Evolutionary conservation across 1,140 invertebrate genomes (phyloP).

Genomic region (Pseudomyrmex gracilis): DNA sequence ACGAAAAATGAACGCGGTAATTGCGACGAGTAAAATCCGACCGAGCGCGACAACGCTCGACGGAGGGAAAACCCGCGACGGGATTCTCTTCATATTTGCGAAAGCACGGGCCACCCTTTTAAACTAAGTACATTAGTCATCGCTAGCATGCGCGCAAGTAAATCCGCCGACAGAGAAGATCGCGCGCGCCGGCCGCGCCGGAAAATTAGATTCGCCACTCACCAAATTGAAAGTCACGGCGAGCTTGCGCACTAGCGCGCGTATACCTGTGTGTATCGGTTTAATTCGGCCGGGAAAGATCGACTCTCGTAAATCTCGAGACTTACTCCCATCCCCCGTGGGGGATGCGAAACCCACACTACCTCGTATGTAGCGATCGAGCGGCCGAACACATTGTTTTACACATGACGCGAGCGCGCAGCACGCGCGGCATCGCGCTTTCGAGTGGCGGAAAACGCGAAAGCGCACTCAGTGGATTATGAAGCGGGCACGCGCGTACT

Average conservation of each 20-base stretch:
- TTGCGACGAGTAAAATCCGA: not conserved
- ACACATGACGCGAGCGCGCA: not conserved
- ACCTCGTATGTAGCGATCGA: too few relatives aligned
- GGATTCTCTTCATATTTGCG: slow-evolving; percentile 48
- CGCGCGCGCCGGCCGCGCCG: slow-evolving; percentile 37
- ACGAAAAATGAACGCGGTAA: not conserved
- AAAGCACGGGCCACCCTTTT: slow-evolving; percentile 35
- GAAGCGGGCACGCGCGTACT: slow-evolving; percentile 61
- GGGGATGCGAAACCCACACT: slow-evolving; percentile 35
- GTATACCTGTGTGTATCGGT: slow-evolving; percentile 59
- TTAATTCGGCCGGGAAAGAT: slow-evolving; percentile 67
- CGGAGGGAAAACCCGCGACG: not conserved
- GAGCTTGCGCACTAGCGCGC: not conserved
- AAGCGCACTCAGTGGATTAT: slow-evolving; percentile 66
- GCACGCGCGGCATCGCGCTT: not conserved
- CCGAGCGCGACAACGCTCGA: not conserved
- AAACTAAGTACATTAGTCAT: slow-evolving; percentile 59
- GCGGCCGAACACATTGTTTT: slow-evolving; percentile 45
- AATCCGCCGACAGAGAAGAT: slow-evolving; percentile 50
- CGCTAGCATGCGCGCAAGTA: slow-evolving; percentile 52
- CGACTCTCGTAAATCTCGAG: slow-evolving; percentile 69
- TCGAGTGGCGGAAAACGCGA: slow-evolving; percentile 55
- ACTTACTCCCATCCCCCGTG: not conserved
- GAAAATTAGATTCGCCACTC: slow-evolving; percentile 67
- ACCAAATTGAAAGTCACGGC: slow-evolving; percentile 75